Conservation (phyloP, 1,140 invertebrate species). For the Battus philenor region DNA sequence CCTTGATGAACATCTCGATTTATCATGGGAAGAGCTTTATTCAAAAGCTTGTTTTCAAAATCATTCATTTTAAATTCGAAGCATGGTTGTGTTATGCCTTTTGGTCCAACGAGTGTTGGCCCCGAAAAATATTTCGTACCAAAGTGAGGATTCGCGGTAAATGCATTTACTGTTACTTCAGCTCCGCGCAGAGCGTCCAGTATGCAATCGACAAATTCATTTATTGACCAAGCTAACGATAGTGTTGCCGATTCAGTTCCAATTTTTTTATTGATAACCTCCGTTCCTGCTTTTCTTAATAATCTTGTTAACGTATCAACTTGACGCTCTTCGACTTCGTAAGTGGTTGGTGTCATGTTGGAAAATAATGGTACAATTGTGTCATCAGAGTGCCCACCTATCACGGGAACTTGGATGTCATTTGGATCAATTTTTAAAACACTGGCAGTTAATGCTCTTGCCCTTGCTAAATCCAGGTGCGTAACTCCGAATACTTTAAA, state of each 20-base stretch:
- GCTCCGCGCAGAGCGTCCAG: slow-evolving; percentile 33
- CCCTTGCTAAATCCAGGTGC: slow-evolving; percentile 38
- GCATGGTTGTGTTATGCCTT: slow-evolving; percentile 33
- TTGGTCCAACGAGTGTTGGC: slow-evolving; percentile 32
- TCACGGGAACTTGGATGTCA: slow-evolving; percentile 34
- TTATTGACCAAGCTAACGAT: slow-evolving; percentile 39
- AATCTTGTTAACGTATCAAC: slow-evolving; percentile 39
- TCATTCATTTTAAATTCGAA: slow-evolving; percentile 33
- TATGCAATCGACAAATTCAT: slow-evolving; percentile 37
- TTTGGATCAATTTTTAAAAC: slow-evolving; percentile 30
- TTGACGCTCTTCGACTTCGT: slow-evolving; percentile 26
- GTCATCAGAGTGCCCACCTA: slow-evolving; percentile 46
- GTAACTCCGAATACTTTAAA: slow-evolving; percentile 48
- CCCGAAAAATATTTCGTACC: slow-evolving; percentile 48
- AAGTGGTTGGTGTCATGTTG: slow-evolving; percentile 31
- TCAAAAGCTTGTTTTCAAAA: slow-evolving; percentile 32
- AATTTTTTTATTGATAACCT: slow-evolving; percentile 37
- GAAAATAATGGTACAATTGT: slow-evolving; percentile 50
- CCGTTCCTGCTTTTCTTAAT: slow-evolving; percentile 38
- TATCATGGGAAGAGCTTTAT: slow-evolving; percentile 28
- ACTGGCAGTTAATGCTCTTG: slow-evolving; percentile 26
- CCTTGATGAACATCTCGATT: slow-evolving; percentile 35
- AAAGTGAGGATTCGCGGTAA: slow-evolving; percentile 39
- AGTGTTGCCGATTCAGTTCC: slow-evolving; percentile 33
- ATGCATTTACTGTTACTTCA: slow-evolving; percentile 31